phyloP scores from a whole-genome alignment of 2,797 vertebrate species.

The Pipistrellus pygmaeus region DNA sequence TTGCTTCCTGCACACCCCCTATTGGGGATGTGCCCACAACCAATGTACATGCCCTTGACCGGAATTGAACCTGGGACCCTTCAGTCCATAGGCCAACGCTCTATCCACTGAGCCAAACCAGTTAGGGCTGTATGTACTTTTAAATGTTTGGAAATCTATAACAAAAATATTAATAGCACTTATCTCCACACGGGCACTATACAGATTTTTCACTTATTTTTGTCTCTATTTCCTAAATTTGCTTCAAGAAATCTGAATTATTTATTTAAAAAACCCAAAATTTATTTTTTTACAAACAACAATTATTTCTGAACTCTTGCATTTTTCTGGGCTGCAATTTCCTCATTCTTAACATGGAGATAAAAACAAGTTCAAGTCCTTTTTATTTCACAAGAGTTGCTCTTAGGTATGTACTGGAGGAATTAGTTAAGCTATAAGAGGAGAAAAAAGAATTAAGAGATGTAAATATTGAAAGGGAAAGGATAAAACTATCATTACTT shows the following conservation, averaged over 20 bases:
- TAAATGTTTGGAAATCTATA: background rate
- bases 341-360: constrained; percentile 26
- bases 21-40: too few relatives aligned
- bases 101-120: too few relatives aligned
- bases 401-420: background rate
- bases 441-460: background rate
- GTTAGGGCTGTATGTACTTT: background rate
- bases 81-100: too few relatives aligned
- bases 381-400: background rate
- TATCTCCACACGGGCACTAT: background rate
- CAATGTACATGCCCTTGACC: too few relatives aligned
- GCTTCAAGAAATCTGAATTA: background rate
- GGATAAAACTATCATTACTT: background rate
- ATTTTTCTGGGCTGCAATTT: background rate
- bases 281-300: background rate
- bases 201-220: background rate
- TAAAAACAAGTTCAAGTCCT: background rate
- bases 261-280: background rate
- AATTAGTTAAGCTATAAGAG: background rate
- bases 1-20: too few relatives aligned
- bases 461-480: background rate
- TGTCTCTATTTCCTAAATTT: background rate
- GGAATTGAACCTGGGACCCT: too few relatives aligned
- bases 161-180: background rate
- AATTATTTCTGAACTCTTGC: background rate